Evolutionary conservation across 1,140 invertebrate genomes (phyloP).

Genomic region (Carcinoscorpius rotundicauda): DNA sequence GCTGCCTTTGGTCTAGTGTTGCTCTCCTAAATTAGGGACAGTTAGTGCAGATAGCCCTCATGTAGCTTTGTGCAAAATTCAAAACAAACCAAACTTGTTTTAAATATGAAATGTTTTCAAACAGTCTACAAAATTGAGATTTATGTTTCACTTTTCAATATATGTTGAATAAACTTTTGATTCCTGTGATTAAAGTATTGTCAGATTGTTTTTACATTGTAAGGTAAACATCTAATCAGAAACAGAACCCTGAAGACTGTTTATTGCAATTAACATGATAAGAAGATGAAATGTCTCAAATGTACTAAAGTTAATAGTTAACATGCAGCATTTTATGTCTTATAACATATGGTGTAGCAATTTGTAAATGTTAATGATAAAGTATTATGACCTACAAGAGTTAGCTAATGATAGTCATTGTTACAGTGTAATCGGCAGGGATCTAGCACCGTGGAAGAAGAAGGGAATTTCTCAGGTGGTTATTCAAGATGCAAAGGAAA

Average conservation of each 20-base stretch:
- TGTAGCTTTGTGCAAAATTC: no score
- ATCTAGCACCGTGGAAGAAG: slow-evolving; percentile 54
- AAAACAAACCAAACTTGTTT: no score
- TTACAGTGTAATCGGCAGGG: slow-evolving; percentile 46
- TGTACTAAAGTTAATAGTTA: not conserved
- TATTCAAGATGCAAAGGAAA: slow-evolving; percentile 44
- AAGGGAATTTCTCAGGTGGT: slow-evolving; percentile 49
- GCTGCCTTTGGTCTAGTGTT: no score
- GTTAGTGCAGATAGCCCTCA: no score
- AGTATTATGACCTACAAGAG: not conserved
- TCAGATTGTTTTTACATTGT: no score
- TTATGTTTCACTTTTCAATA: no score
- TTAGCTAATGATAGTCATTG: slow-evolving; percentile 1
- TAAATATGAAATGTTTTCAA: no score
- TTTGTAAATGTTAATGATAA: not conserved
- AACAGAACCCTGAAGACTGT: not conserved
- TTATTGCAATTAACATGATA: not conserved
- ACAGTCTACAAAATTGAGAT: no score
- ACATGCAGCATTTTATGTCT: not conserved
- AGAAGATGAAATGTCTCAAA: not conserved
- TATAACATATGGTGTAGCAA: not conserved
- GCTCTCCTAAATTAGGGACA: no score
- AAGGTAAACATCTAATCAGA: no score
- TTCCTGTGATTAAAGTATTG: no score
- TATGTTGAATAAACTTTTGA: no score